Percentiles rank a stretch among this genome's conserved stretches.
Conservation (phyloP, 2,797 vertebrate genomes). For the Alouatta caraya region DNA sequence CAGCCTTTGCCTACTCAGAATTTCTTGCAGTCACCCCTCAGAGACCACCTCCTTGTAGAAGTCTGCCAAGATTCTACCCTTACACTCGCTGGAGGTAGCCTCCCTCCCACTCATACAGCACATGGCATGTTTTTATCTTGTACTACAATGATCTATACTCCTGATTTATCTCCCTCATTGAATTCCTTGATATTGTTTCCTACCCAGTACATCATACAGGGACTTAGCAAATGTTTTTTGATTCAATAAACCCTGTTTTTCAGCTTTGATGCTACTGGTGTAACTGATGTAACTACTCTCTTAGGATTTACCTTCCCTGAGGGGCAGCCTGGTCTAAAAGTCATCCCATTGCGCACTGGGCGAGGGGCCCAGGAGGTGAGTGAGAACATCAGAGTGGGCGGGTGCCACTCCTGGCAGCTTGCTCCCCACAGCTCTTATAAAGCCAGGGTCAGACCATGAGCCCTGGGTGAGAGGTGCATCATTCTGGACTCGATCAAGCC, state of each 20-base stretch:
- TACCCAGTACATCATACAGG: not conserved
- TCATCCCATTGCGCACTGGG: not conserved
- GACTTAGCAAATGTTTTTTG: not conserved
- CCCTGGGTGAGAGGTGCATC: not conserved
- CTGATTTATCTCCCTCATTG: not conserved
- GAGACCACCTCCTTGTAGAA: not conserved
- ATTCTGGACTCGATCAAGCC: not conserved
- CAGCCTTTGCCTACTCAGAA: not conserved
- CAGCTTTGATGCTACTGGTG: no score
- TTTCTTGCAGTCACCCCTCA: not conserved
- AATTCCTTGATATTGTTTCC: not conserved
- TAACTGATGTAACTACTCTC: not conserved
- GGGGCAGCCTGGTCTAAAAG: not conserved
- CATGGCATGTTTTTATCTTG: not conserved
- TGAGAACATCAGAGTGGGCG: not conserved
- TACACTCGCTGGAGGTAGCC: not conserved
- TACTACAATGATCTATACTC: not conserved
- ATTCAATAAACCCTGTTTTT: not conserved
- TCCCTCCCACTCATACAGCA: not conserved
- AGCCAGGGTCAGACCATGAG: not conserved
- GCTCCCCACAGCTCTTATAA: not conserved
- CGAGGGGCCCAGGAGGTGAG: not conserved
- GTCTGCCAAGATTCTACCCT: not conserved
- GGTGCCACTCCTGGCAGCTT: not conserved
- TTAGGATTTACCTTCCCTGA: not conserved